Percentiles rank a stretch among this genome's conserved stretches.
Conservation (phyloP, 2,888 invertebrate genomes). For the Stenotaenia linearis region DNA sequence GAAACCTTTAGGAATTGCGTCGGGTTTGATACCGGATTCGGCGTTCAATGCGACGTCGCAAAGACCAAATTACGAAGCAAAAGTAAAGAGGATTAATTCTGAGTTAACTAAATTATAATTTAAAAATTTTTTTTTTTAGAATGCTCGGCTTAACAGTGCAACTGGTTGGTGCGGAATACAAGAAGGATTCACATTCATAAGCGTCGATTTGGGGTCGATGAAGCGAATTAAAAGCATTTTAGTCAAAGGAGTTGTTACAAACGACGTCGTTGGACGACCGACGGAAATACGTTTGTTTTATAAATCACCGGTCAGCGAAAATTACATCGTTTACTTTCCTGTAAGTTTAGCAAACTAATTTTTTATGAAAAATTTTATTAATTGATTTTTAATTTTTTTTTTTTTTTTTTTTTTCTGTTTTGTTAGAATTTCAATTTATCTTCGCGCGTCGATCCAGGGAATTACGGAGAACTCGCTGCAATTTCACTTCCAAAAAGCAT, state of each 20-base stretch:
- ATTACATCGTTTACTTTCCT: slow-evolving; percentile 94
- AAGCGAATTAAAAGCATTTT: slow-evolving; percentile 86
- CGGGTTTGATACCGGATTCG: slow-evolving; percentile 86
- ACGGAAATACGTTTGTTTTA: slow-evolving; percentile 96
- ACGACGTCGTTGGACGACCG: slow-evolving; percentile 89
- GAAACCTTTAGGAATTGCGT: slow-evolving; percentile 80
- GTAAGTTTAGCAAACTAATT: slow-evolving; percentile 38
- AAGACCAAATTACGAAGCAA: slow-evolving; percentile 50
- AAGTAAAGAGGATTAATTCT: no score
- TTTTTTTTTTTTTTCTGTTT: no score
- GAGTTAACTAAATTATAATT: neutral
- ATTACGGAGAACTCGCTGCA: slow-evolving; percentile 94
- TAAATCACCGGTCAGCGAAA: slow-evolving; percentile 87
- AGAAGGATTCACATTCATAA: slow-evolving; percentile 92
- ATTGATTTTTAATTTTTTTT: neutral
- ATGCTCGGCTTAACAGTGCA: slow-evolving; percentile 81
- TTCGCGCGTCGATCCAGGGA: slow-evolving; percentile 82
- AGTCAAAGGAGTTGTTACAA: slow-evolving; percentile 89
- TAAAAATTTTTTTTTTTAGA: slow-evolving; percentile 44
- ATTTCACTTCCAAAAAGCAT: slow-evolving; percentile 90
- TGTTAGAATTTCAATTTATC: slow-evolving; percentile 84
- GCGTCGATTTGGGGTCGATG: slow-evolving; percentile 89
- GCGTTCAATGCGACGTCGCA: slow-evolving; percentile 94
- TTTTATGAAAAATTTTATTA: neutral
- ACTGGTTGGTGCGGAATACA: slow-evolving; percentile 92